phyloP scores from a whole-genome alignment of 2,888 invertebrate genomes.

The Spodoptera exigua region DNA sequence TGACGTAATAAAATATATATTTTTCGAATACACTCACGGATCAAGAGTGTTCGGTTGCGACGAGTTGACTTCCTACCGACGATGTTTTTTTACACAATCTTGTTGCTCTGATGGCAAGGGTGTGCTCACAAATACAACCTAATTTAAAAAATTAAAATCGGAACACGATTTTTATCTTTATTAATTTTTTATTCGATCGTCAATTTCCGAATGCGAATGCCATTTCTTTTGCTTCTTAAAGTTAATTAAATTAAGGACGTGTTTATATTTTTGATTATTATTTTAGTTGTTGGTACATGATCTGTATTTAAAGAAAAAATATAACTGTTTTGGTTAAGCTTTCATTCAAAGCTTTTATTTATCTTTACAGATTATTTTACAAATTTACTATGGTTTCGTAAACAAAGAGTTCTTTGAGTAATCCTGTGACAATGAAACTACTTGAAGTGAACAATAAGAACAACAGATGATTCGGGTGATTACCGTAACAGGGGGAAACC shows the following conservation, averaged over 20 bases:
- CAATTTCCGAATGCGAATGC: too few species aligned
- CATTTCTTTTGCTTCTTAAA: too few species aligned
- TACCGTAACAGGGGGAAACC: constrained; percentile 60
- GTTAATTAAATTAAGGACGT: too few species aligned
- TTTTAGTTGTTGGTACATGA: too few species aligned
- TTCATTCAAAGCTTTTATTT: constrained; percentile 1
- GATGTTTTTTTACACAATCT: constrained; percentile 89
- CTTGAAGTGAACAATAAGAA: constrained; percentile 47
- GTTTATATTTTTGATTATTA: too few species aligned
- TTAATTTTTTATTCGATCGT: neutral
- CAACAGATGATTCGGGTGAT: constrained; percentile 53
- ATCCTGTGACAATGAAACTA: constrained; percentile 29
- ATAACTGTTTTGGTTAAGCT: neutral
- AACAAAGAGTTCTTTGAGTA: constrained; percentile 27
- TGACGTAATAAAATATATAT: constrained; percentile 53
- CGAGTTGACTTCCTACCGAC: constrained; percentile 88
- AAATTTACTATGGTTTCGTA: constrained; percentile 15
- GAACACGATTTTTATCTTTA: constrained; percentile 2
- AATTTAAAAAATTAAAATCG: constrained; percentile 31
- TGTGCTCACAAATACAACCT: constrained; percentile 68
- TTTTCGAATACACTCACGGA: constrained; percentile 63
- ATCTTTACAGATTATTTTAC: constrained; percentile 15
- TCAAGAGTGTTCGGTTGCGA: constrained; percentile 76
- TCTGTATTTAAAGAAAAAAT: too few species aligned
- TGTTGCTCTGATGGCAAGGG: constrained; percentile 83